phyloP scores from a whole-genome alignment of 2,797 vertebrate genomes.

The Sebastes kiyomatsui region DNA sequence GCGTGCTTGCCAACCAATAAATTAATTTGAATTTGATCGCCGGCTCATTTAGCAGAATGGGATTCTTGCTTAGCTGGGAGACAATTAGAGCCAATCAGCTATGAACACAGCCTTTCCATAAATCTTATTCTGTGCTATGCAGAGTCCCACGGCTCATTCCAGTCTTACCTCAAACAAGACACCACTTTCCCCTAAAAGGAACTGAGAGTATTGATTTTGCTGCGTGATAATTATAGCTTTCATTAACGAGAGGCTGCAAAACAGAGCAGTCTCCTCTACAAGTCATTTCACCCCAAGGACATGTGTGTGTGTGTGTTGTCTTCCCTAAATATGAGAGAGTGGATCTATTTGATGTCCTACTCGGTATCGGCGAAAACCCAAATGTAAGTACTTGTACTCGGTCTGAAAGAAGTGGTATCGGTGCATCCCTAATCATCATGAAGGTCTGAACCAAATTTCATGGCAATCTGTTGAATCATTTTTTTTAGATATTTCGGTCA shows the following conservation, averaged over 20 bases:
- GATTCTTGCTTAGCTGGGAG: conserved; percentile 65
- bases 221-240: conserved; percentile 69
- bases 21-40: conserved; percentile 65
- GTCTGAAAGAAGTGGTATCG: too few species aligned
- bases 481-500: background rate
- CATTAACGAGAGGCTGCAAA: conserved; percentile 57
- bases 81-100: conserved; percentile 73
- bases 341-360: conserved; percentile 13
- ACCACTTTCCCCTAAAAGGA: conserved; percentile 29
- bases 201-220: conserved; percentile 62
- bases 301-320: background rate
- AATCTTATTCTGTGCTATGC: conserved; percentile 57
- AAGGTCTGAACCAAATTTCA: background rate
- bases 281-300: conserved; percentile 48
- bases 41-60: conserved; percentile 63
- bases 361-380: too few species aligned
- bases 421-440: background rate
- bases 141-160: conserved; percentile 54
- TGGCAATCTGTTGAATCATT: background rate
- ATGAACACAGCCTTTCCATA: conserved; percentile 63
- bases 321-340: conserved; percentile 22
- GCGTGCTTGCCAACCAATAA: conserved; percentile 50
- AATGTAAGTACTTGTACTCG: too few species aligned
- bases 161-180: conserved; percentile 44
- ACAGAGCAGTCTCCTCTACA: conserved; percentile 32